Conservation (phyloP, 2,797 vertebrate species). For the Dicrostonyx torquatus region DNA sequence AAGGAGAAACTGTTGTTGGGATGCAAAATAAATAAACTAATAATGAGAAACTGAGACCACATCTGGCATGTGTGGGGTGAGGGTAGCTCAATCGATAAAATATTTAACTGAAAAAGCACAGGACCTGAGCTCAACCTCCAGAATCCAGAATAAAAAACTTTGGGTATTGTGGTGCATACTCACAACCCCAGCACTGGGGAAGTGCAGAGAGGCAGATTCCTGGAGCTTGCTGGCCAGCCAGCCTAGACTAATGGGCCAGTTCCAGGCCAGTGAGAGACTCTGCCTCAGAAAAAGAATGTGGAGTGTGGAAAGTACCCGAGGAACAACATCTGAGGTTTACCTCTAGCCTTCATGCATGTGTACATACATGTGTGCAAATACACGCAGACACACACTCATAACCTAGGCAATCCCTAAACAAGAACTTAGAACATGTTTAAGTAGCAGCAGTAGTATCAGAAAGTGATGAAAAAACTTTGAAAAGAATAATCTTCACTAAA, state of each 20-base stretch:
- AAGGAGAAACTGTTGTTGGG: neutral
- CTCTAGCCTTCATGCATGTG: neutral
- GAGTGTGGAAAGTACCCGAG: neutral
- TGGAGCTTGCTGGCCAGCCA: neutral
- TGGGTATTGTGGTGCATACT: neutral
- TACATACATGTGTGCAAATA: neutral
- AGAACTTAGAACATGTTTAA: conserved; percentile 38
- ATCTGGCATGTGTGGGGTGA: neutral
- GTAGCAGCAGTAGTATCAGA: neutral
- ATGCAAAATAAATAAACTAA: neutral
- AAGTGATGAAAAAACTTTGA: neutral
- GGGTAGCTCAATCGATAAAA: neutral
- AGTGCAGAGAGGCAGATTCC: neutral
- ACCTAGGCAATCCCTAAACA: conserved; percentile 2
- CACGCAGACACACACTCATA: neutral
- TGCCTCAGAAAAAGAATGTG: neutral
- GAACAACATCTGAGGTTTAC: neutral
- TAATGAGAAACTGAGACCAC: neutral
- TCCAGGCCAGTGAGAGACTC: neutral
- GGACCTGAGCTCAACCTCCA: neutral
- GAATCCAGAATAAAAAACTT: neutral
- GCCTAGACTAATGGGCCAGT: neutral
- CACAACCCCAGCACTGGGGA: neutral
- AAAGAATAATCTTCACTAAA: conserved; percentile 9
- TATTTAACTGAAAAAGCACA: neutral